These are phyloP conservation scores for Merluccius polli DNA, from an alignment of 2,797 vertebrate genomes.

Conservation along the genomic window DNA sequence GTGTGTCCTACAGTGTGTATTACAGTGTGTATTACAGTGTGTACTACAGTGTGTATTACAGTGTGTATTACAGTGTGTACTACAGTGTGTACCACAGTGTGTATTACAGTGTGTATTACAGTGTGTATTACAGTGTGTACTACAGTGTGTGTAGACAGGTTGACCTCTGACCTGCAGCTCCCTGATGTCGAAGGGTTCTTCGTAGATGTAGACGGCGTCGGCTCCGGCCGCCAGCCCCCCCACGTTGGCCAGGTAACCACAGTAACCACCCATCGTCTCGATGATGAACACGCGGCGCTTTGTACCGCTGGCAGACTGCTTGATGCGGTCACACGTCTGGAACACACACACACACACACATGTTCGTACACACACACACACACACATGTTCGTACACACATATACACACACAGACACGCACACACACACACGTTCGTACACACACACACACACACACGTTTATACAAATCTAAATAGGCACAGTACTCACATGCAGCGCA, in stretches of 20 bases:
- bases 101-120: too few species aligned
- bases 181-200: constrained; percentile 89
- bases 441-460: not conserved
- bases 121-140: not conserved
- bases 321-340: constrained; percentile 82
- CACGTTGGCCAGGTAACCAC: constrained; percentile 93
- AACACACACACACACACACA: constrained; percentile 2
- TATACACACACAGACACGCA: not conserved
- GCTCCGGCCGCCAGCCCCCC: constrained; percentile 88
- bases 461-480: too few species aligned
- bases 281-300: constrained; percentile 95
- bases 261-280: constrained; percentile 96
- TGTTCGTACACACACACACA: not conserved
- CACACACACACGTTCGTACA: not conserved
- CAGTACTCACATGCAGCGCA: not conserved
- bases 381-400: not conserved
- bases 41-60: too few species aligned
- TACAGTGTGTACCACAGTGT: too few species aligned
- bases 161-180: constrained; percentile 77
- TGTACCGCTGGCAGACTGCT: constrained; percentile 93
- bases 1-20: too few species aligned
- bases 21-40: too few species aligned
- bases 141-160: not conserved
- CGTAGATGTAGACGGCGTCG: constrained; percentile 91
- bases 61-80: too few species aligned